Evolutionary conservation across 2,113 vertebrate genomes (phyloP).

Genomic region (Aphyosemion australe): DNA sequence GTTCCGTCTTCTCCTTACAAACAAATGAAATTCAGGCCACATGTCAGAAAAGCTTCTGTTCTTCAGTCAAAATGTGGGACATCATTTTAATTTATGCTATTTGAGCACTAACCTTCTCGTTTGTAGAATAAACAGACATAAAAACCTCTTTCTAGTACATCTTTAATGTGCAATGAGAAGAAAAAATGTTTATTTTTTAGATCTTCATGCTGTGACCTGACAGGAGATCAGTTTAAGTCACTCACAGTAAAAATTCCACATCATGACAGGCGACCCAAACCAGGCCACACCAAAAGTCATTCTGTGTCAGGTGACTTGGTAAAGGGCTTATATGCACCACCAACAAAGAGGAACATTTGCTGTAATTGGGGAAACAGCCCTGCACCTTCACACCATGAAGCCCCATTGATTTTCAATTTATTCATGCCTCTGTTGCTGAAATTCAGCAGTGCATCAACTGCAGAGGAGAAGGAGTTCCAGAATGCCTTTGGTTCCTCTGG

Average conservation of each 20-base stretch:
- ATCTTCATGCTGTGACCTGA: background rate
- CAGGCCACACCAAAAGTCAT: conserved; percentile 10
- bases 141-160: too few species aligned
- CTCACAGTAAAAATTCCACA: too few species aligned
- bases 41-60: too few species aligned
- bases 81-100: too few species aligned
- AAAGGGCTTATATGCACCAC: conserved; percentile 36
- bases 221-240: background rate
- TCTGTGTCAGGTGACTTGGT: conserved; percentile 33
- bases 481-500: conserved; percentile 40
- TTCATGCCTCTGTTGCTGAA: conserved; percentile 44
- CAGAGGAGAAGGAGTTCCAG: conserved; percentile 32
- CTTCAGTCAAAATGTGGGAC: too few species aligned
- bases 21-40: too few species aligned
- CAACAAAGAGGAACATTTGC: conserved; percentile 29
- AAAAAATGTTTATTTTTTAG: background rate
- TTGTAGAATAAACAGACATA: too few species aligned
- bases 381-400: conserved; percentile 49
- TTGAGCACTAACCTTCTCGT: too few species aligned
- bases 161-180: background rate
- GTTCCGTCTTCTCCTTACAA: too few species aligned
- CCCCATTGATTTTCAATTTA: conserved; percentile 61
- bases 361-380: conserved; percentile 57
- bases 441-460: conserved; percentile 16
- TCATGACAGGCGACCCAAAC: background rate